Percentiles rank a stretch among this genome's conserved stretches.
Evolutionary conservation across 2,113 vertebrate species (phyloP).

Genomic region (Calyptommatus sinebrachiatus): DNA sequence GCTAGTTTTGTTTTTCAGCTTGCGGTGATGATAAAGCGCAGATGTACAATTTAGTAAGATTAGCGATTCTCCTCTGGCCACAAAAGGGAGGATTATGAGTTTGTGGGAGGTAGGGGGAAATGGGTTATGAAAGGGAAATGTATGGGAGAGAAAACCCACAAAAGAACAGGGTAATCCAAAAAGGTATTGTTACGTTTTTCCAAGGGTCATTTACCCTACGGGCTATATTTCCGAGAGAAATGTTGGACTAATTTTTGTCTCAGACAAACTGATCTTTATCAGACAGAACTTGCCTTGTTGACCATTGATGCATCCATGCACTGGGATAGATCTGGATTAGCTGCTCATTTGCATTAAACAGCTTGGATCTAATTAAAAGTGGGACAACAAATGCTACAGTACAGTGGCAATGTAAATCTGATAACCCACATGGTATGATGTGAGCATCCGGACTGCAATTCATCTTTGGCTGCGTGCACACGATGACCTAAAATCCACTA

Average conservation of each 20-base stretch:
- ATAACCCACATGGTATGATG: too few relatives aligned
- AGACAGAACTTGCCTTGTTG: not conserved
- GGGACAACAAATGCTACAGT: too few relatives aligned
- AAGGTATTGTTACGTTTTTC: not conserved
- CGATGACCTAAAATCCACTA: too few relatives aligned
- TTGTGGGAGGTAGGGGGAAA: conserved; percentile 12
- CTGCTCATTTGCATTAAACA: too few relatives aligned
- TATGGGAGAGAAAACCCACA: not conserved
- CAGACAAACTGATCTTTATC: not conserved
- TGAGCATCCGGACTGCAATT: too few relatives aligned
- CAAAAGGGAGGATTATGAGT: conserved; percentile 32
- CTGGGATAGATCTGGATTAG: too few relatives aligned
- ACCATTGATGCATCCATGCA: too few relatives aligned
- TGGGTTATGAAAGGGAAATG: not conserved
- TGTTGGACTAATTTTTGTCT: not conserved
- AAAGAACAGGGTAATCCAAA: not conserved
- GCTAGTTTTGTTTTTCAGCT: conserved; percentile 48
- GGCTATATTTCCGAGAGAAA: not conserved
- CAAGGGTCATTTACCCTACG: not conserved
- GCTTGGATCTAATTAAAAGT: too few relatives aligned
- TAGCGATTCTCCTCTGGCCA: conserved; percentile 23
- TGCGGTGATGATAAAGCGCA: conserved; percentile 25
- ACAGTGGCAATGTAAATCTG: too few relatives aligned
- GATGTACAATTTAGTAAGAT: conserved; percentile 33
- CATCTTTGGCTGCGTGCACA: too few relatives aligned